A percentile compares a stretch with the other conserved stretches of the same genome.
Conservation (phyloP, 1,140 invertebrate species). For the Drosophila guanche region DNA sequence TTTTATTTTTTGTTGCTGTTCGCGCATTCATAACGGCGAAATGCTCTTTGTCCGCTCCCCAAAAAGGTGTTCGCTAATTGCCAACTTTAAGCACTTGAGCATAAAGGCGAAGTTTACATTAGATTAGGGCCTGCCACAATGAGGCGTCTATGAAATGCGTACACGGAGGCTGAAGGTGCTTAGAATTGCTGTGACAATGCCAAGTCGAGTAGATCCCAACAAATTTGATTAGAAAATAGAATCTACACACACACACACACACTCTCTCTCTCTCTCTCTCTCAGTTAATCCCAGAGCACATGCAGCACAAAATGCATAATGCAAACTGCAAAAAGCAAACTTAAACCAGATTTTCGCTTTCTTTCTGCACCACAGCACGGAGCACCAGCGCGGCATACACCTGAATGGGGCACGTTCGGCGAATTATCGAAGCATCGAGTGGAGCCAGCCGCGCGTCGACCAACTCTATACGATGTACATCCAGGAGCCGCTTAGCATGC, state of each 20-base stretch:
- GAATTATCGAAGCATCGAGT: slow-evolving; percentile 93
- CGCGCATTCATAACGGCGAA: slow-evolving; percentile 70
- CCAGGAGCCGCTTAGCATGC: slow-evolving; percentile 96
- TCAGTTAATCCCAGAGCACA: too few species aligned
- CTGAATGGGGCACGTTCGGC: slow-evolving; percentile 85
- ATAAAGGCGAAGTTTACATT: slow-evolving; percentile 56
- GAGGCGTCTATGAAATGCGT: neutral
- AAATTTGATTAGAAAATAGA: too few species aligned
- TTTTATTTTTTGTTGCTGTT: slow-evolving; percentile 26
- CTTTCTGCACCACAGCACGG: slow-evolving; percentile 63
- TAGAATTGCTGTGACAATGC: too few species aligned
- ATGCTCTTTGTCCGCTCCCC: slow-evolving; percentile 51
- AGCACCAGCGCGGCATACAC: slow-evolving; percentile 84
- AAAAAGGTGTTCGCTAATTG: slow-evolving; percentile 76
- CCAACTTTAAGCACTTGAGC: slow-evolving; percentile 69
- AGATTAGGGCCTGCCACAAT: slow-evolving; percentile 55
- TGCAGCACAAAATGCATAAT: too few species aligned
- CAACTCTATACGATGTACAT: slow-evolving; percentile 91
- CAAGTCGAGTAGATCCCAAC: too few species aligned
- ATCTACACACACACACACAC: too few species aligned
- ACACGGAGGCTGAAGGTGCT: neutral
- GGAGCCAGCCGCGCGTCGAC: slow-evolving; percentile 90
- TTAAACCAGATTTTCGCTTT: neutral
- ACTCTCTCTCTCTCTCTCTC: too few species aligned
- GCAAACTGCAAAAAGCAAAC: neutral